Evolutionary conservation across 2,113 vertebrate species (phyloP).

Genomic region (Hippocampus barbouri): DNA sequence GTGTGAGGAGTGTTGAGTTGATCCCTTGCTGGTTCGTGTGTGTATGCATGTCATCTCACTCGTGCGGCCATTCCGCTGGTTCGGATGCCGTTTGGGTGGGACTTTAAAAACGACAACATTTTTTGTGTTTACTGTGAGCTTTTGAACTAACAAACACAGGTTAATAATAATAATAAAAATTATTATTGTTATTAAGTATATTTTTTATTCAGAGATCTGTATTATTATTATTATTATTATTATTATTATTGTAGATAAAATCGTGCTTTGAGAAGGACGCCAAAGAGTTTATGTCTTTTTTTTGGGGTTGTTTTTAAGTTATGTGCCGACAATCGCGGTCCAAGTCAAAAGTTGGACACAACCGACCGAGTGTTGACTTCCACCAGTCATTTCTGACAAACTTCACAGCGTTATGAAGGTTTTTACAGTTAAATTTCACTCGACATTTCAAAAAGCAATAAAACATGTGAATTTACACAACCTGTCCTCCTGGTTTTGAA

Average conservation of each 20-base stretch:
- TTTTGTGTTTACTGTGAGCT: slow-evolving; percentile 67
- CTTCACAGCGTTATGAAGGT: slow-evolving; percentile 68
- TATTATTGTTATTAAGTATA: slow-evolving; percentile 58
- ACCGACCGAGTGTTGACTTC: slow-evolving; percentile 62
- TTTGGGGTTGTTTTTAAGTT: slow-evolving; percentile 46
- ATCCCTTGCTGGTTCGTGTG: slow-evolving; percentile 20
- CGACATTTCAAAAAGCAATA: slow-evolving; percentile 75
- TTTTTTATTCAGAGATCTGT: slow-evolving; percentile 72
- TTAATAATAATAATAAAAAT: slow-evolving; percentile 44
- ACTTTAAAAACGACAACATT: slow-evolving; percentile 42
- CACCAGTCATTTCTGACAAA: slow-evolving; percentile 69
- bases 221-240: slow-evolving; percentile 46
- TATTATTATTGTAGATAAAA: slow-evolving; percentile 63
- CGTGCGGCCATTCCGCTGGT: slow-evolving; percentile 55
- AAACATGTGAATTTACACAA: slow-evolving; percentile 67
- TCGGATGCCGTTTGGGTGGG: slow-evolving; percentile 30
- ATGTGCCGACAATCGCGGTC: slow-evolving; percentile 68
- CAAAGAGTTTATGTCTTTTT: slow-evolving; percentile 66
- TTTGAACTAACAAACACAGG: slow-evolving; percentile 67
- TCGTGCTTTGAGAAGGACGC: slow-evolving; percentile 58
- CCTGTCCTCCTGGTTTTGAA: slow-evolving; percentile 2
- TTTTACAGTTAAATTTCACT: slow-evolving; percentile 65
- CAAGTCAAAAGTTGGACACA: slow-evolving; percentile 60
- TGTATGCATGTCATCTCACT: slow-evolving; percentile 57
- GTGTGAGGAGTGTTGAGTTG: slow-evolving; percentile 40